Evolutionary conservation across 2,888 invertebrate genomes (phyloP), one percentile per base, ranked within the genome.

Genomic region (Amitus sp.): DNA sequence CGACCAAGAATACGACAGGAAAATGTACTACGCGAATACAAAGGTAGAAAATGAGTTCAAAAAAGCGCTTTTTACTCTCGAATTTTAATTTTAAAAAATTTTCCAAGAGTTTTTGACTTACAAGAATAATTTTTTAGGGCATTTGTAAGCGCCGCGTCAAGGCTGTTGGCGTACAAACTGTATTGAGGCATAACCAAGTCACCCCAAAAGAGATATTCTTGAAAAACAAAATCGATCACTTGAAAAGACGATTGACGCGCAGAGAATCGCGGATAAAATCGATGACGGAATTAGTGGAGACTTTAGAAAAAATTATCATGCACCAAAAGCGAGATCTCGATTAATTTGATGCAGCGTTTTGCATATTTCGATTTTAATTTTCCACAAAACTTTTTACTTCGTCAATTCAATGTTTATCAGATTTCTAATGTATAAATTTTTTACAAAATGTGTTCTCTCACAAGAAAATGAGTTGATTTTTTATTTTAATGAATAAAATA

Each of bases 211-310:
- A 63, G 20, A 55, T 63, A 27, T 20, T 55, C 7, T 30, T 63
- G 40, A 59, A 52, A 19, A 63, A 52, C 10, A 51, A 59, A 52
- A 59, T 63, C 13, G 49, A 59, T 23, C 34, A 56, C 23, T 34
- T 63, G 2, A 63, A 63, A 49, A 63, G 46, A 12, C 42, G 55
- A 23, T 37, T 59, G 12, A 3, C 37, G 4, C 37, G 56, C 2
- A 42, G 59, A 23, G 54, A 63, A 46, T 48, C 27, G 20, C 34
- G 39, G 19, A 63, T 59, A 2, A 56, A 53, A 27, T 51, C 52
- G n/a, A 63, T 55, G 49, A 52, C 50, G 12, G 34, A 47, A n/a
- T 34, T 47, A 12, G 47, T 47, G 2, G 27, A 23, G 27, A 13
- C 23, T 43, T 43, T 43, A 43, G 43, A 43, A 12, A 23, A 20